Evolutionary conservation across 2,888 invertebrate genomes (phyloP).

Genomic region (Syrista parreyssii): DNA sequence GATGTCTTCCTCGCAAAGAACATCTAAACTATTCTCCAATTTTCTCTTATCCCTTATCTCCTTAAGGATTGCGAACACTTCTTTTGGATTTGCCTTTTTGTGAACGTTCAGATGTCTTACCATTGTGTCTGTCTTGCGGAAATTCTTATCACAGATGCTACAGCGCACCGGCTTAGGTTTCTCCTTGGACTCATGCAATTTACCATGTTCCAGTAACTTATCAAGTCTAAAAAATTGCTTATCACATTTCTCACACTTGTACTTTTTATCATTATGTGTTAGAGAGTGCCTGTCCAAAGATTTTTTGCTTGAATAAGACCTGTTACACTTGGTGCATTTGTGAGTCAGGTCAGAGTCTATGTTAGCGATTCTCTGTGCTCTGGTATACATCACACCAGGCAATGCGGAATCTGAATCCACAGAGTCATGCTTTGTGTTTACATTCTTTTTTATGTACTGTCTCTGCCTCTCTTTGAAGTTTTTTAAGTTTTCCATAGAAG

Average conservation of each 20-base stretch:
- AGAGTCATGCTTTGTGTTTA: conserved; percentile 28
- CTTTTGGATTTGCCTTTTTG: conserved; percentile 51
- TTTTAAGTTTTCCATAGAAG: conserved; percentile 53
- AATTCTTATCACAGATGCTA: conserved; percentile 53
- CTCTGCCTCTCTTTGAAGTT: conserved; percentile 53
- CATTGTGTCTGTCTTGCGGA: conserved; percentile 53
- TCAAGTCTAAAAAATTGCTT: conserved; percentile 37
- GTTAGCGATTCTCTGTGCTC: conserved; percentile 8
- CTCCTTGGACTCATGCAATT: conserved; percentile 36
- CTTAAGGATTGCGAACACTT: conserved; percentile 52
- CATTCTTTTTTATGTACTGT: conserved; percentile 49
- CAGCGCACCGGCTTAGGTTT: conserved; percentile 43
- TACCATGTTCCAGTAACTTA: conserved; percentile 38
- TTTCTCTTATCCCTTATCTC: conserved; percentile 51
- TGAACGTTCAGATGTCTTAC: conserved; percentile 55
- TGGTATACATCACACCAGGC: conserved; percentile 2
- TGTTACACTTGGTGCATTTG: conserved; percentile 40
- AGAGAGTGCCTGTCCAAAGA: conserved; percentile 37
- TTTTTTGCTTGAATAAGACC: conserved; percentile 39
- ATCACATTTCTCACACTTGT: conserved; percentile 43
- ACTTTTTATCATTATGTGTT: conserved; percentile 35
- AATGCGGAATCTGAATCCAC: conserved; percentile 27
- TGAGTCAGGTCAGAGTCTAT: conserved; percentile 22
- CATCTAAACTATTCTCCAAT: conserved; percentile 28
- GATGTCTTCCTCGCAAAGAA: not conserved